These are phyloP conservation scores for Mesembrinibis cayennensis DNA, from an alignment of 2,113 vertebrate genomes.

Conservation along the genomic window DNA sequence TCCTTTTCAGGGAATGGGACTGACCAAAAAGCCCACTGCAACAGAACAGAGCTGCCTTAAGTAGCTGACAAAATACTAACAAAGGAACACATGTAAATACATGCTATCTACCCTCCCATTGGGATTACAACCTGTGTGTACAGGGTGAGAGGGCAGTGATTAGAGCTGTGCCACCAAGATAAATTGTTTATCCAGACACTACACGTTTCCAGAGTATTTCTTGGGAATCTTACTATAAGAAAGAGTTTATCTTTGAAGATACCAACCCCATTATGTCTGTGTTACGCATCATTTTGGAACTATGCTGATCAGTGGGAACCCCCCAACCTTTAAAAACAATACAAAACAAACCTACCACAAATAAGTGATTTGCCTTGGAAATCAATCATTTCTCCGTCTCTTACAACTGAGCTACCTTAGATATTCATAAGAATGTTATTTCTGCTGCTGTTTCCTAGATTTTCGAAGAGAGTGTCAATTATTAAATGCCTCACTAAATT, in stretches of 20 bases:
- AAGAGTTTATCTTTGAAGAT: conserved; percentile 63
- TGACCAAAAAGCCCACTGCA: conserved; percentile 65
- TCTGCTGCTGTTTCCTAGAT: conserved; percentile 50
- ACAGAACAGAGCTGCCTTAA: conserved; percentile 73
- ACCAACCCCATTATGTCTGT: conserved; percentile 17
- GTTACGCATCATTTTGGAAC: conserved; percentile 22
- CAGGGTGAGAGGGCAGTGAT: conserved; percentile 78
- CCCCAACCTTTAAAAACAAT: conserved; percentile 37
- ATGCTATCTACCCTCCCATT: conserved; percentile 81
- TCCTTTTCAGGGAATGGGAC: conserved; percentile 56
- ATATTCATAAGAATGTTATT: conserved; percentile 51
- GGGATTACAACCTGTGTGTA: conserved; percentile 87
- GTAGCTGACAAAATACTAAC: conserved; percentile 83
- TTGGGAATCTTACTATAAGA: conserved; percentile 49
- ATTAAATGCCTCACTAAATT: conserved; percentile 56
- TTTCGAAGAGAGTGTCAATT: conserved; percentile 52
- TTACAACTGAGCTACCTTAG: conserved; percentile 28
- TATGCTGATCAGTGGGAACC: not conserved
- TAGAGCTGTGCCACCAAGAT: conserved; percentile 75
- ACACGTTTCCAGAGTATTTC: conserved; percentile 62
- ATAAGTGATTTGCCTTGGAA: conserved; percentile 48
- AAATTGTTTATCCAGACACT: conserved; percentile 74
- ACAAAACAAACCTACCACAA: conserved; percentile 17
- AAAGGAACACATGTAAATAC: conserved; percentile 90
- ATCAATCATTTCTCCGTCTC: not conserved